Evolutionary conservation across 2,797 vertebrate genomes (phyloP).

Genomic region (Microctenopoma lineatum): DNA sequence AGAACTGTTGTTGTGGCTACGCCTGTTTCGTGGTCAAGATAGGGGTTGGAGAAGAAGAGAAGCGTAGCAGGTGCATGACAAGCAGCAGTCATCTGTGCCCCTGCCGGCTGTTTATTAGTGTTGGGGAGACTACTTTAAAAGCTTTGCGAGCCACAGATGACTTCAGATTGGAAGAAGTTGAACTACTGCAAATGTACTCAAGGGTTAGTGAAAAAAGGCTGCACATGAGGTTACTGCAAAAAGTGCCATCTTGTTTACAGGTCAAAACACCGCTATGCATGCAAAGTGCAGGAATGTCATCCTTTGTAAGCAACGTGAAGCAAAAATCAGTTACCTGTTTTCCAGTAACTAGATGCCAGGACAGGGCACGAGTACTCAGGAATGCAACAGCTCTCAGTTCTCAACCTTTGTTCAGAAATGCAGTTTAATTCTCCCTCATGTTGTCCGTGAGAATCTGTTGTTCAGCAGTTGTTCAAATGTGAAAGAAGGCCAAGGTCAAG

Average conservation of each 20-base stretch:
- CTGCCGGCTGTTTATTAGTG: conserved; percentile 15
- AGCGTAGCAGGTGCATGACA: neutral
- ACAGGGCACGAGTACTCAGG: too few relatives aligned
- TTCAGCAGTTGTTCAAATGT: conserved; percentile 31
- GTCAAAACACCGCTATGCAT: too few relatives aligned
- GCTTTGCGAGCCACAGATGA: conserved; percentile 34
- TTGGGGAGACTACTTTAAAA: neutral
- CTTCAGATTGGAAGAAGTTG: conserved; percentile 14
- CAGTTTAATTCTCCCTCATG: neutral
- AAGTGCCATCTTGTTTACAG: too few relatives aligned
- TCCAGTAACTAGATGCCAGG: too few relatives aligned
- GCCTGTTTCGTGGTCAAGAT: conserved; percentile 11
- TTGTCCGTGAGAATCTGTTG: conserved; percentile 29
- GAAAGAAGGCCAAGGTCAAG: conserved; percentile 56
- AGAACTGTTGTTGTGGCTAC: neutral
- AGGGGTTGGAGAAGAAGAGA: neutral
- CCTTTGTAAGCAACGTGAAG: too few relatives aligned
- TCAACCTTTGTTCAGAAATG: too few relatives aligned
- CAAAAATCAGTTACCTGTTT: too few relatives aligned
- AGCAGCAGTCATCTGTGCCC: conserved; percentile 29
- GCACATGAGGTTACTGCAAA: too few relatives aligned
- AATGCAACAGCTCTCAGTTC: too few relatives aligned
- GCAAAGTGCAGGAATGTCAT: too few relatives aligned
- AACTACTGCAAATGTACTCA: conserved; percentile 9
- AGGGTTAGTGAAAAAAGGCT: too few relatives aligned